phyloP scores from a whole-genome alignment of 35 echinoderm and acorn worm species.

The Heliocidaris erythrogramma region DNA sequence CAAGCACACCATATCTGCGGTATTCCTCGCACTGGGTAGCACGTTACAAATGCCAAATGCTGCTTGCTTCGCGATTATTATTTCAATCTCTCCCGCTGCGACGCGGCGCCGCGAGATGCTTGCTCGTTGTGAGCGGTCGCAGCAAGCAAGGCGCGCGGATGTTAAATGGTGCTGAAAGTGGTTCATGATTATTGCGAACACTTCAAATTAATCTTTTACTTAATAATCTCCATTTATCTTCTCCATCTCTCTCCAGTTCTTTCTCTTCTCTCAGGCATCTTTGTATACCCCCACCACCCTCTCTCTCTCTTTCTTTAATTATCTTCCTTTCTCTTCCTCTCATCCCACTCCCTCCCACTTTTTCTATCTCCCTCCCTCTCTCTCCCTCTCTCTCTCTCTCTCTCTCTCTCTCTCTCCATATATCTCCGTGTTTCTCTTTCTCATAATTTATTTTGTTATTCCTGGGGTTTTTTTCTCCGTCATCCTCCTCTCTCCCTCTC shows the following conservation, averaged over 20 bases:
- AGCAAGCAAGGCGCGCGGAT: background rate
- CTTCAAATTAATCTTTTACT: background rate
- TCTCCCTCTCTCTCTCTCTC: background rate
- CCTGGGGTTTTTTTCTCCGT: too few species aligned
- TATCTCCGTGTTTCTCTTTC: background rate
- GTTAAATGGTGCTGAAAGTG: background rate
- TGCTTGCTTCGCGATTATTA: background rate
- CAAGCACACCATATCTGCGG: background rate
- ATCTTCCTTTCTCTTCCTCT: background rate
- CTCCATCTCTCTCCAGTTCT: background rate
- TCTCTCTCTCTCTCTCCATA: too few species aligned
- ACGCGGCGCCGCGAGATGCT: background rate
- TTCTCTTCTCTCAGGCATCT: background rate
- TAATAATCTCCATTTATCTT: background rate
- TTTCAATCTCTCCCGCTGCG: background rate
- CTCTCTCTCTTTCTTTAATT: background rate
- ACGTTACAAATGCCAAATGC: background rate
- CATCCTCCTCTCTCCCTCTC: background rate
- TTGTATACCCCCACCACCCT: too few species aligned
- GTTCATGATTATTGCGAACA: background rate
- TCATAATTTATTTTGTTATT: background rate
- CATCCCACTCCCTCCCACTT: background rate
- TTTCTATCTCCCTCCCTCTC: background rate
- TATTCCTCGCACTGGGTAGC: background rate
- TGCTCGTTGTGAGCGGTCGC: background rate